These are phyloP conservation scores for Megalops cyprinoides DNA, from an alignment of 2,797 vertebrate species.

Conservation along the genomic window DNA sequence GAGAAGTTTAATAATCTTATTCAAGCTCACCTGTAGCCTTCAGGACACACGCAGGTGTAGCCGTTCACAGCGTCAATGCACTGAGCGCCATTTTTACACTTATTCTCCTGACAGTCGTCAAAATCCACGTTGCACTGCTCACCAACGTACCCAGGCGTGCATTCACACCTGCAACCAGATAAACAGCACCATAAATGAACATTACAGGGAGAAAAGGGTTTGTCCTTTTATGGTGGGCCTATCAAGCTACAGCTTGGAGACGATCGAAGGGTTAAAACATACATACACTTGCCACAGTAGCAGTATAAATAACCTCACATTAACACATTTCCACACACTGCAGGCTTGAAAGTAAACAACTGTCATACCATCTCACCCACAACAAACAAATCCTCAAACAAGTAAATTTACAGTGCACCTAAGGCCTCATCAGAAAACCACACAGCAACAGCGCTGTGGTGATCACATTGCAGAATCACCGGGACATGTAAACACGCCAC, in stretches of 20 bases:
- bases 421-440: background rate
- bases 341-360: background rate
- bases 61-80: constrained; percentile 93
- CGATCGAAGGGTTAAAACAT: background rate
- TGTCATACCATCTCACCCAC: background rate
- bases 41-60: constrained; percentile 91
- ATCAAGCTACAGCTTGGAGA: too few species aligned
- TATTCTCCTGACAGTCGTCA: constrained; percentile 94
- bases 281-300: background rate
- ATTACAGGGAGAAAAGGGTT: background rate
- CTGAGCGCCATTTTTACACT: constrained; percentile 91
- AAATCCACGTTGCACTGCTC: constrained; percentile 91
- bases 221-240: too few species aligned
- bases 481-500: background rate
- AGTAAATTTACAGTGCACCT: background rate
- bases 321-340: background rate
- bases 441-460: too few species aligned
- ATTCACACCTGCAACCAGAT: constrained; percentile 83
- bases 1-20: background rate
- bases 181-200: background rate
- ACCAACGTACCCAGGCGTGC: constrained; percentile 90
- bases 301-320: background rate
- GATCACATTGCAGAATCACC: too few species aligned
- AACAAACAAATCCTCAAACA: background rate
- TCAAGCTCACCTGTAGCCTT: constrained; percentile 86